Evolutionary conservation across 2,888 invertebrate genomes (phyloP), one percentile per base, ranked within the genome.

Genomic region (Orchesellides sinensis): DNA sequence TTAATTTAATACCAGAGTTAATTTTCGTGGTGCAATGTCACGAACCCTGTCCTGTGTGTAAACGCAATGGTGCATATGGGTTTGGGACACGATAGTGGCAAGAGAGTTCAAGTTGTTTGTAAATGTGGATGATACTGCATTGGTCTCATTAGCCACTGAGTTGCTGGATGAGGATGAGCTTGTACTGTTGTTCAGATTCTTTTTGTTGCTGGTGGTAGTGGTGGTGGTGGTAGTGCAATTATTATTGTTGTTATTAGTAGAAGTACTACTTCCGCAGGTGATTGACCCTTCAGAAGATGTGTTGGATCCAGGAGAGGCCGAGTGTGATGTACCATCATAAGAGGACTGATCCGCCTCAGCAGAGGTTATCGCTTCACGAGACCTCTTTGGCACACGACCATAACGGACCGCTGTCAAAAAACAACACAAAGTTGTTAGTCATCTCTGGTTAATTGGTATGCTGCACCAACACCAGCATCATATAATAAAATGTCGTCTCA

Each of bases 371-470:
- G 94, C 93, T 90, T 97, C 97, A 88, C 97, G 93, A 83, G 96
- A 94, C 89, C 97, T 93, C 91, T 98, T 98, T 86, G 98, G 98
- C 88, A 98, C 98, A 87, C 98, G 93, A 88, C 98, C 98, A 92
- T 98, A 98, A 90, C 98, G 93, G 86, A 98, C 98, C 90, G 98
- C 97, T 97, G 92, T 56, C 91, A 91, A 17, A 49, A 70, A 56
- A 72, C 68, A 74, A 54, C 63, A 56, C 56, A 29, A 47, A 56
- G 81, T 32, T 68, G 68, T 73, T 73, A 72, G 59, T 73, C 80
- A 70, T 78, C 78, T 70, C 17, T 49, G 25, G 49, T 52, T 74
- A 66, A 73, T 74, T 80, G 72, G 73, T 73, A 72, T 80, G 73
- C 68, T 45, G 61, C 52, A 49, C 77, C 68, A 32, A 66, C 78